phyloP scores from a whole-genome alignment of 2,888 invertebrate species.

The Tiliacea aurago region DNA sequence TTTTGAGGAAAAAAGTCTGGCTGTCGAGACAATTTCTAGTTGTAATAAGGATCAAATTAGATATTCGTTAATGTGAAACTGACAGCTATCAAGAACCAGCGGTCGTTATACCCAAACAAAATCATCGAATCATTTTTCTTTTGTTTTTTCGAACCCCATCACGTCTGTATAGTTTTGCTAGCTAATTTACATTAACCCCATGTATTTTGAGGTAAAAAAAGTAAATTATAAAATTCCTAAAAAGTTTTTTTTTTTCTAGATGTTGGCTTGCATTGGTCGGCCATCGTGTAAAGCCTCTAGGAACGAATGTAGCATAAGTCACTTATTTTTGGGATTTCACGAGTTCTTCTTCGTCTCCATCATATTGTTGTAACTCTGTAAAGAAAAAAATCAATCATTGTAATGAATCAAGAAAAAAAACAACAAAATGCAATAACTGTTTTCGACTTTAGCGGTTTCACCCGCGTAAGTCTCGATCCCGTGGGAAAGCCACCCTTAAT shows the following conservation, averaged over 20 bases:
- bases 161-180: background rate
- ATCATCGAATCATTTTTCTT: background rate
- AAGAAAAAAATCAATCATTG: slow-evolving; percentile 4
- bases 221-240: background rate
- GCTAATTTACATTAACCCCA: background rate
- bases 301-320: slow-evolving; percentile 51
- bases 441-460: no score
- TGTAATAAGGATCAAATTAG: no score
- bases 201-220: background rate
- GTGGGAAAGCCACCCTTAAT: no score
- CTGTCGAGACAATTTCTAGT: no score
- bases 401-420: no score
- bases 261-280: slow-evolving; percentile 5
- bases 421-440: no score
- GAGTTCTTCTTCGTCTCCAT: slow-evolving; percentile 74
- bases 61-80: no score
- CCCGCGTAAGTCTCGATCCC: no score
- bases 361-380: slow-evolving; percentile 83
- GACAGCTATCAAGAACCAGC: no score
- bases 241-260: background rate
- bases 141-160: background rate
- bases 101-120: background rate
- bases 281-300: slow-evolving; percentile 25
- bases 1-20: no score
- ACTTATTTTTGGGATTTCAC: slow-evolving; percentile 50